Evolutionary conservation across 2,113 vertebrate genomes (phyloP).

Genomic region (Limanda limanda): DNA sequence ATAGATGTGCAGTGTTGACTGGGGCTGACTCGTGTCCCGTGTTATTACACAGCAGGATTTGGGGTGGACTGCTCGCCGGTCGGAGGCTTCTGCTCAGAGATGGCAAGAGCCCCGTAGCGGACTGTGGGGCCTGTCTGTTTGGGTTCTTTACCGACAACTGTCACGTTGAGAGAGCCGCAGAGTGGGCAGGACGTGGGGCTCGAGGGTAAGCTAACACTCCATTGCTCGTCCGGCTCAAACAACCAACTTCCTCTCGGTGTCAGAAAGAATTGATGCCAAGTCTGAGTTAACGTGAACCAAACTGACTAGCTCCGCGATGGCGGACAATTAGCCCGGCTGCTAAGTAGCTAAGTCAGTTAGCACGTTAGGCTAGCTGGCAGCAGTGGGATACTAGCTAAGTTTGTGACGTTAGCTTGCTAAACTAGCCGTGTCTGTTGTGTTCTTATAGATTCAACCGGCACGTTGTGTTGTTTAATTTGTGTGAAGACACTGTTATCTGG

Average conservation of each 20-base stretch:
- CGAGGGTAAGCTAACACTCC: slow-evolving; percentile 56
- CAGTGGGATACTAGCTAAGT: slow-evolving; percentile 34
- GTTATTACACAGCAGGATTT: slow-evolving; percentile 70
- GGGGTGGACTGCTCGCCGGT: slow-evolving; percentile 52
- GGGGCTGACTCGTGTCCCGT: slow-evolving; percentile 10
- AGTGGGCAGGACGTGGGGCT: slow-evolving; percentile 29
- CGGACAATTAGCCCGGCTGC: slow-evolving; percentile 53
- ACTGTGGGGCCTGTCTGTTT: slow-evolving; percentile 58
- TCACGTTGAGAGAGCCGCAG: slow-evolving; percentile 13
- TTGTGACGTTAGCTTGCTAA: slow-evolving; percentile 36
- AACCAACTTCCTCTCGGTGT: neutral
- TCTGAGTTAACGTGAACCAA: neutral
- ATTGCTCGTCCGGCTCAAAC: neutral
- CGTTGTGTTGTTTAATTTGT: neutral
- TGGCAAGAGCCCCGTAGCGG: slow-evolving; percentile 65
- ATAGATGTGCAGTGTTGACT: neutral
- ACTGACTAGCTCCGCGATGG: slow-evolving; percentile 40
- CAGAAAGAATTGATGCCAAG: neutral
- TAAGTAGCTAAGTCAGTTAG: slow-evolving; percentile 46
- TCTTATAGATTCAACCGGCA: neutral
- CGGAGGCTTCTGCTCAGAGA: slow-evolving; percentile 51
- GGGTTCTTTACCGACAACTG: slow-evolving; percentile 46
- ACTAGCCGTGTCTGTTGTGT: neutral
- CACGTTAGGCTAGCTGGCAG: slow-evolving; percentile 42
- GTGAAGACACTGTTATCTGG: neutral